phyloP scores from a whole-genome alignment of 2,113 vertebrate species.

The Orycteropus afer region DNA sequence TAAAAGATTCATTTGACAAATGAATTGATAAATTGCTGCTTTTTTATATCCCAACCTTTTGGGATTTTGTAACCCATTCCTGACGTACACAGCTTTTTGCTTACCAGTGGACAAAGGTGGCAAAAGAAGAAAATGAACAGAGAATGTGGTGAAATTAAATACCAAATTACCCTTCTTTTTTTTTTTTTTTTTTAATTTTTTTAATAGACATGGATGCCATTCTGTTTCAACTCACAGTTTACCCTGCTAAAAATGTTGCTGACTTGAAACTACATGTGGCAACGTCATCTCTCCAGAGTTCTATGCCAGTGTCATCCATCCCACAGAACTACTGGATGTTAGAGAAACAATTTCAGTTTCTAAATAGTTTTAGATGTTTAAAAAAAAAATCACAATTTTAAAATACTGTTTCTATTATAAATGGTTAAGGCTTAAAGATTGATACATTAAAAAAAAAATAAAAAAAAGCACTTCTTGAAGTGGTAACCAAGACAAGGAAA shows the following conservation, averaged over 20 bases:
- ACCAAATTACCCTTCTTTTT: background rate
- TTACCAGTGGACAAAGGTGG: slow-evolving; percentile 37
- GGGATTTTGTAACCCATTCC: background rate
- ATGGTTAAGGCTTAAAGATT: background rate
- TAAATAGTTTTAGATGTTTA: background rate
- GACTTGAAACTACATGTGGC: slow-evolving; percentile 92
- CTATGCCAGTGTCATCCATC: slow-evolving; percentile 91
- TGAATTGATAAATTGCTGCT: background rate
- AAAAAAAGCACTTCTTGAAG: background rate
- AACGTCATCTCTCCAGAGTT: slow-evolving; percentile 84
- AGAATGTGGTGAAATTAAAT: background rate
- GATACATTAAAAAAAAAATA: background rate
- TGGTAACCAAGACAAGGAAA: background rate
- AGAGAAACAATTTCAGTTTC: slow-evolving; percentile 18
- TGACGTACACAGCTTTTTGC: slow-evolving; percentile 19
- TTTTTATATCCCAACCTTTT: background rate
- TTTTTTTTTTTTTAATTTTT: slow-evolving; percentile 56
- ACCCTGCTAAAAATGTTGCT: slow-evolving; percentile 88
- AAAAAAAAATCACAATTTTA: background rate
- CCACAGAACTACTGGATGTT: background rate
- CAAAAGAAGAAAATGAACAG: background rate
- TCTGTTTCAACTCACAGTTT: slow-evolving; percentile 89
- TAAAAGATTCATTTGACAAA: slow-evolving; percentile 1
- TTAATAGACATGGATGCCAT: slow-evolving; percentile 93
- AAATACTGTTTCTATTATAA: background rate